phyloP scores from a whole-genome alignment of 2,113 vertebrate species.

The Falco punctatus region DNA sequence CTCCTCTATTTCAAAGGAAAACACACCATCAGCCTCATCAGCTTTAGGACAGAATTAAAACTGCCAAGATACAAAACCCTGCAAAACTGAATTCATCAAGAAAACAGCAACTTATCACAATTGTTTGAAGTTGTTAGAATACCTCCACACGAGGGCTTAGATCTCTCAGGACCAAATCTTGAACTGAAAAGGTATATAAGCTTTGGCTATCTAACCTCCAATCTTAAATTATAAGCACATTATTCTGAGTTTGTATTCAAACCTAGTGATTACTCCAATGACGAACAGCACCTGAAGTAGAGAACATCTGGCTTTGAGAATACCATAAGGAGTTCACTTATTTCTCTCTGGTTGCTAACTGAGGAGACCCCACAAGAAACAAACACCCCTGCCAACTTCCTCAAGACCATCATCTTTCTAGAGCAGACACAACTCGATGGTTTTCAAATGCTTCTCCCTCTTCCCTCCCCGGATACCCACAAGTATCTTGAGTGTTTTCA shows the following conservation, averaged over 20 bases:
- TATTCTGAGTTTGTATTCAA: background rate
- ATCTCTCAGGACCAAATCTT: background rate
- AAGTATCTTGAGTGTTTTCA: background rate
- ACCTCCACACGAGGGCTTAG: background rate
- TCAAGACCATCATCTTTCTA: background rate
- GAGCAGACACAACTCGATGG: background rate
- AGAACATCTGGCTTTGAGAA: background rate
- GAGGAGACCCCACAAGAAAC: background rate
- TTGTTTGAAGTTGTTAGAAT: background rate
- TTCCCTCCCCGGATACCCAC: background rate
- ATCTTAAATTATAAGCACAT: background rate
- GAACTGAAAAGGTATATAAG: background rate
- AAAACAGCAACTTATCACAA: background rate
- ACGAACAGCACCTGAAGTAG: background rate
- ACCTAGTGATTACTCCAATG: background rate
- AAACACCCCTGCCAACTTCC: background rate
- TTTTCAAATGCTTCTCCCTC: background rate
- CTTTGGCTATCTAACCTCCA: background rate
- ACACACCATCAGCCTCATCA: background rate
- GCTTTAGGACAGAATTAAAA: slow-evolving; percentile 4
- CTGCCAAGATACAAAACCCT: slow-evolving; percentile 34
- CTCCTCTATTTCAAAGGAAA: background rate
- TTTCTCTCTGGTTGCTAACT: background rate
- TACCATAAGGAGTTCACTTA: background rate
- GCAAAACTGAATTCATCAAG: background rate